These are phyloP conservation scores for Teleiodes luculella DNA, from an alignment of 2,888 invertebrate genomes.

Conservation along the genomic window DNA sequence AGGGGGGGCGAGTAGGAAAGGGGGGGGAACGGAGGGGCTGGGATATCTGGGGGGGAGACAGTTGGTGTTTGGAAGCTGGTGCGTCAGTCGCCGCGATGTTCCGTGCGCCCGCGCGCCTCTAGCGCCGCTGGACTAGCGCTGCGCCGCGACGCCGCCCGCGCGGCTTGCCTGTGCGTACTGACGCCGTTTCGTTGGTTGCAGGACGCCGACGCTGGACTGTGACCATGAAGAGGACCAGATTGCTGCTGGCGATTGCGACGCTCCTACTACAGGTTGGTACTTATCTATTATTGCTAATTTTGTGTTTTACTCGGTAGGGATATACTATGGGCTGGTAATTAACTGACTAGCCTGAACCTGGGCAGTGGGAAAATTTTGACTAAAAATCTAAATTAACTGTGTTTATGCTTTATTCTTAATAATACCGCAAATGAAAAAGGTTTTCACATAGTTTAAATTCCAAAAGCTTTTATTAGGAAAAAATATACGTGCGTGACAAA, in stretches of 20 bases:
- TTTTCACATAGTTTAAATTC: too few species aligned
- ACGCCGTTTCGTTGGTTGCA: constrained; percentile 70
- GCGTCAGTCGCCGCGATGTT: constrained; percentile 43
- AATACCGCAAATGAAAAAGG: not conserved
- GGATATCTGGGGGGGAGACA: constrained; percentile 20
- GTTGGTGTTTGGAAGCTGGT: constrained; percentile 15
- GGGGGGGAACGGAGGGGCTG: constrained; percentile 16
- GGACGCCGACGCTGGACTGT: constrained; percentile 63
- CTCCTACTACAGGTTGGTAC: constrained; percentile 70
- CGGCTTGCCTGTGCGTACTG: constrained; percentile 47
- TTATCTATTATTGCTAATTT: not conserved
- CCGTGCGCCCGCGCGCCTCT: constrained; percentile 39
- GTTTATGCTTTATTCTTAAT: too few species aligned
- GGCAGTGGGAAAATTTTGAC: too few species aligned
- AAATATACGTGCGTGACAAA: not conserved
- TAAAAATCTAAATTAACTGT: too few species aligned
- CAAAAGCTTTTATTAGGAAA: too few species aligned
- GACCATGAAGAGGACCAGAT: constrained; percentile 75
- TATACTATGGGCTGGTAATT: too few species aligned
- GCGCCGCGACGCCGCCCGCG: constrained; percentile 28
- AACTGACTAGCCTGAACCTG: too few species aligned
- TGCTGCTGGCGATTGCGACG: constrained; percentile 67
- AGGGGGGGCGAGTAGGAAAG: constrained; percentile 25
- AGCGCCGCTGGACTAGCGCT: constrained; percentile 34
- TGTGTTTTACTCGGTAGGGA: not conserved